Base-by-base conservation (phyloP, 2,113 vertebrate species). In the Gallinago paraguaiae region DNA sequence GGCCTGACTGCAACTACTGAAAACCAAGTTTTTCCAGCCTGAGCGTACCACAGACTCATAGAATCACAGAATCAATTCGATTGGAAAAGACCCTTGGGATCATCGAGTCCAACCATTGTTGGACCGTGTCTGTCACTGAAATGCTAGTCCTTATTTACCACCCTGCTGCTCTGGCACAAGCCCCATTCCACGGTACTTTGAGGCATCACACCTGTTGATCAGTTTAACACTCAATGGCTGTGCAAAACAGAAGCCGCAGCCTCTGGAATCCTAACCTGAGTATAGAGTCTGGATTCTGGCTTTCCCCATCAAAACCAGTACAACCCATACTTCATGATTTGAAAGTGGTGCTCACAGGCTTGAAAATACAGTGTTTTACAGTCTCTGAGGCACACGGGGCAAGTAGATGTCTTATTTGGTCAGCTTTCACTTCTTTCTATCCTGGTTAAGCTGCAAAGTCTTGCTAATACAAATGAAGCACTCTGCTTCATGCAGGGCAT, bases 241-340 rank as follows among this genome's bases (percentile, higher is more conserved):
- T 4, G 28, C 48, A 7, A 56, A 80, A 43, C 30, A 33, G 54
- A 74, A 77, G 57, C 24, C 51, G 2, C 13, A 23, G n/a, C 9
- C 30, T 24, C 1, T 0, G 2, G 17, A 37, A 41, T 9, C 60
- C 28, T 41, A 15, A 17, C 41, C 46, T 0, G 2, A 63, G 39
- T 12, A 24, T 7, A 28, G 11, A 51, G 28, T 1, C 1, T 1
- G 35, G 25, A 48, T 35, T 19, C 33, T 10, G 7, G 11, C 17
- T 71, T 45, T 39, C 13, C 5, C 17, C 33, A 6, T 4, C 13
- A 51, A 48, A 51, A 25, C 31, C 27, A 13, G 0, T 5, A 12
- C 4, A 51, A 72, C 6, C 37, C 25, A 7, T 10, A 23, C 9
- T 13, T 30, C 13, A 2, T 30, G 25, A 31, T 6, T 1, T 31